Evolutionary conservation across 2,113 vertebrate species (phyloP).

Genomic region (Hippocampus abdominalis): DNA sequence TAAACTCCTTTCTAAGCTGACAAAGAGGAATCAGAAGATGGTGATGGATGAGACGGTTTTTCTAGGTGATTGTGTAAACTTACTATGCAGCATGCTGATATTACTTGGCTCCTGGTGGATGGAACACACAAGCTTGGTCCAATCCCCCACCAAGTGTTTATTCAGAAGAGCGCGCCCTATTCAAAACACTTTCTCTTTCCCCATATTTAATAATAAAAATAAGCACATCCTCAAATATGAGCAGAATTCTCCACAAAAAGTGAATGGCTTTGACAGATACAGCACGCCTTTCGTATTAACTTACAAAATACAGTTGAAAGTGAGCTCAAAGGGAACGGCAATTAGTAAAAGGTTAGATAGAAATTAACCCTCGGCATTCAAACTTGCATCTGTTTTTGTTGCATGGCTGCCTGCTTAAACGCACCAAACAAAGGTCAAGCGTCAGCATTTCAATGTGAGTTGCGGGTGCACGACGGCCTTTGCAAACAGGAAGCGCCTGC

Average conservation of each 20-base stretch:
- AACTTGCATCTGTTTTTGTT: constrained; percentile 51
- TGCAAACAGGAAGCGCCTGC: constrained; percentile 47
- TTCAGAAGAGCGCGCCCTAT: neutral
- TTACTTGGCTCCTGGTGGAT: neutral
- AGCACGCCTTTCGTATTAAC: neutral
- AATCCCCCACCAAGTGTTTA: neutral
- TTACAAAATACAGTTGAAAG: neutral
- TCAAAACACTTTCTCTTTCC: neutral
- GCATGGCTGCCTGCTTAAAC: constrained; percentile 20
- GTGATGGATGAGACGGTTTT: neutral
- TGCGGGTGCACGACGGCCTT: neutral
- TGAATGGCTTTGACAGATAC: neutral
- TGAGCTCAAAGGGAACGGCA: neutral
- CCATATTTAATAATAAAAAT: neutral
- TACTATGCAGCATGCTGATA: neutral
- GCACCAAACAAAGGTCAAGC: constrained; percentile 32
- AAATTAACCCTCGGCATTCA: neutral
- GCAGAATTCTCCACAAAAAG: neutral
- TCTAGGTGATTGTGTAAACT: neutral
- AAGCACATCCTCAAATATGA: neutral
- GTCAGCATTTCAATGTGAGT: constrained; percentile 10
- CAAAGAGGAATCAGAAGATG: neutral
- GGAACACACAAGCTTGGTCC: neutral
- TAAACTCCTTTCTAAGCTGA: neutral
- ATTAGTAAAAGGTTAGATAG: neutral